Evolutionary conservation across 2,113 vertebrate genomes (phyloP).

Genomic region (Oophaga pumilio): DNA sequence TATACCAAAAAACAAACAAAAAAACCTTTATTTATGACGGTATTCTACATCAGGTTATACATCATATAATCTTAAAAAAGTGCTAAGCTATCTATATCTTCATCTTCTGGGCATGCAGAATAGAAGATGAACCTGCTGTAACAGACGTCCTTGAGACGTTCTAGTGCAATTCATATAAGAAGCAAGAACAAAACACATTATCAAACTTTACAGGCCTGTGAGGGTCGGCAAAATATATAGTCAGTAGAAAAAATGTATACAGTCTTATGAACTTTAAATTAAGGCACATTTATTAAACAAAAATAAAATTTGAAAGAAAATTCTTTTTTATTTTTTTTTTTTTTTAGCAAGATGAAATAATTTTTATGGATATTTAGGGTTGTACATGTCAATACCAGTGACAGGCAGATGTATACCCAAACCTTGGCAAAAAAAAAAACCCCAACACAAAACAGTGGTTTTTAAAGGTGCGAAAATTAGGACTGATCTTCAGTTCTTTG

Average conservation of each 20-base stretch:
- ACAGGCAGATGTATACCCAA: background rate
- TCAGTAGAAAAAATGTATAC: conserved; percentile 43
- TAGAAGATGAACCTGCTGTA: background rate
- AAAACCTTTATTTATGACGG: conserved; percentile 21
- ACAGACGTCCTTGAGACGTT: background rate
- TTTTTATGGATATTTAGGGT: background rate
- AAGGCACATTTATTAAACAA: conserved; percentile 41
- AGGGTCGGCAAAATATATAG: conserved; percentile 32
- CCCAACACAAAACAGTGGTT: background rate
- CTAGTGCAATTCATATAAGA: conserved; percentile 33
- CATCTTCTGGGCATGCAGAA: conserved; percentile 38
- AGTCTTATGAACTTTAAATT: conserved; percentile 42
- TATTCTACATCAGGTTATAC: conserved; percentile 45
- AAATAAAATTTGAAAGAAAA: conserved; percentile 35
- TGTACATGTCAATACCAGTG: background rate
- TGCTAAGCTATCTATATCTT: conserved; percentile 15
- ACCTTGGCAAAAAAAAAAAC: background rate
- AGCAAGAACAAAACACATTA: conserved; percentile 16
- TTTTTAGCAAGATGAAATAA: conserved; percentile 1
- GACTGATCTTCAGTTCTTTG: background rate
- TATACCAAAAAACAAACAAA: background rate
- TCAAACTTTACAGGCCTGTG: conserved; percentile 29
- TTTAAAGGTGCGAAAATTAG: background rate
- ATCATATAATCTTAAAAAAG: conserved; percentile 42
- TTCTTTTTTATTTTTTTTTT: background rate